These are phyloP conservation scores for Pomatostomus ruficeps DNA, from an alignment of 2,113 vertebrate species.

Conservation along the genomic window DNA sequence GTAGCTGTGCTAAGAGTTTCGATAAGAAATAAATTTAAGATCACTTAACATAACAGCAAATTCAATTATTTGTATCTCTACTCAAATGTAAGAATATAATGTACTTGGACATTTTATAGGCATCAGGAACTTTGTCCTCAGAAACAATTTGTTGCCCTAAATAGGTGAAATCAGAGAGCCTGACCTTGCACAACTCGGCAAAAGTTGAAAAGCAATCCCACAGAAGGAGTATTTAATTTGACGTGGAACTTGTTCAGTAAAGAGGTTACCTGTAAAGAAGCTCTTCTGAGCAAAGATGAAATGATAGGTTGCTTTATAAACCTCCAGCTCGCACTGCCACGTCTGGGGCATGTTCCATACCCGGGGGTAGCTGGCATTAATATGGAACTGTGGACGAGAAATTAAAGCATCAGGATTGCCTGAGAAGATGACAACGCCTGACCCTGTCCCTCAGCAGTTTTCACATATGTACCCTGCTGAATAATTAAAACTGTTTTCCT, in stretches of 20 bases:
- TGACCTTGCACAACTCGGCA: neutral
- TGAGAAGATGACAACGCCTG: neutral
- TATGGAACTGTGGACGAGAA: slow-evolving; percentile 84
- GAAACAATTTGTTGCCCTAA: neutral
- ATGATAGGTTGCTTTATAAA: slow-evolving; percentile 98
- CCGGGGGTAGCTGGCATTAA: slow-evolving; percentile 91
- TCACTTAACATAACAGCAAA: neutral
- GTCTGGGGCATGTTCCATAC: slow-evolving; percentile 98
- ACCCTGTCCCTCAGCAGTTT: slow-evolving; percentile 26
- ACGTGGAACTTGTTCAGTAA: neutral
- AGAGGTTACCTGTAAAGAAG: slow-evolving; percentile 90
- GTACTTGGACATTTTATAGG: neutral
- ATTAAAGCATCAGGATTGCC: slow-evolving; percentile 24
- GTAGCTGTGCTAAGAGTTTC: neutral
- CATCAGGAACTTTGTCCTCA: neutral
- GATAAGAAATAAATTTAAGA: neutral
- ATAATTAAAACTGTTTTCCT: slow-evolving; percentile 60
- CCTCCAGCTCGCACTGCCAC: slow-evolving; percentile 97
- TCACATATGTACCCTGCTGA: neutral
- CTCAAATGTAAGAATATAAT: neutral
- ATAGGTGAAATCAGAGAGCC: neutral
- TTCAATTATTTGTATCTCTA: neutral
- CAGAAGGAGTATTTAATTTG: neutral
- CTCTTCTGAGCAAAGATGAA: slow-evolving; percentile 99
- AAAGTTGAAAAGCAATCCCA: neutral